Conservation (phyloP, 2,113 vertebrate species). For the Phycodurus eques region DNA sequence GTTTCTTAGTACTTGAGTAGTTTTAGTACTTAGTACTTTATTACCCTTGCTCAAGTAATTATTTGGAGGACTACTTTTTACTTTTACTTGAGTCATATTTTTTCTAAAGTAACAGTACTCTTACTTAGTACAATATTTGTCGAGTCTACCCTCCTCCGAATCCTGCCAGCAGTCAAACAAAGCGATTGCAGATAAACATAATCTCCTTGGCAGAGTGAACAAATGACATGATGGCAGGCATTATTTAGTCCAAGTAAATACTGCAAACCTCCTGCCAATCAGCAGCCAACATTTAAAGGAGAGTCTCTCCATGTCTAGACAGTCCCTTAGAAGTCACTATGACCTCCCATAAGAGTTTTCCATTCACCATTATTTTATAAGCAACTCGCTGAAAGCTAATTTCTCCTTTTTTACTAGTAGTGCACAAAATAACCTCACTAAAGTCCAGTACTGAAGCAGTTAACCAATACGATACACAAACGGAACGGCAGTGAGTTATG, state of each 20-base stretch:
- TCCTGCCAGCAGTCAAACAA: neutral
- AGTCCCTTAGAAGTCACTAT: neutral
- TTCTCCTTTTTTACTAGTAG: neutral
- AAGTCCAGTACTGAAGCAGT: constrained; percentile 28
- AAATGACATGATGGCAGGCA: neutral
- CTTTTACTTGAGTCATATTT: too few species aligned
- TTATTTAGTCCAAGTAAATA: neutral
- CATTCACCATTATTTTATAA: constrained; percentile 1
- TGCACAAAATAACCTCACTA: constrained; percentile 8
- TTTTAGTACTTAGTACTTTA: too few species aligned
- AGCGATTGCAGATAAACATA: neutral
- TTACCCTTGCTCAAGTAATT: too few species aligned
- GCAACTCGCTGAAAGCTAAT: neutral
- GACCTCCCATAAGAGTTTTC: neutral
- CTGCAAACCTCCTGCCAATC: neutral
- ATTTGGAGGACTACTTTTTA: too few species aligned
- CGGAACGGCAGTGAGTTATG: constrained; percentile 46
- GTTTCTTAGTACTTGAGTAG: too few species aligned
- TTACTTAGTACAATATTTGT: too few species aligned
- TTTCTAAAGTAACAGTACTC: too few species aligned
- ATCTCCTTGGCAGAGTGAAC: neutral
- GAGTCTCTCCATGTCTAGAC: neutral
- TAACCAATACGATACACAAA: constrained; percentile 43
- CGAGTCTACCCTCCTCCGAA: too few species aligned
- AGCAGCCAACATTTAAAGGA: neutral